Evolutionary conservation across 2,888 invertebrate species (phyloP), one percentile per base, ranked within the genome.

Genomic region (Microctonus brassicae): DNA sequence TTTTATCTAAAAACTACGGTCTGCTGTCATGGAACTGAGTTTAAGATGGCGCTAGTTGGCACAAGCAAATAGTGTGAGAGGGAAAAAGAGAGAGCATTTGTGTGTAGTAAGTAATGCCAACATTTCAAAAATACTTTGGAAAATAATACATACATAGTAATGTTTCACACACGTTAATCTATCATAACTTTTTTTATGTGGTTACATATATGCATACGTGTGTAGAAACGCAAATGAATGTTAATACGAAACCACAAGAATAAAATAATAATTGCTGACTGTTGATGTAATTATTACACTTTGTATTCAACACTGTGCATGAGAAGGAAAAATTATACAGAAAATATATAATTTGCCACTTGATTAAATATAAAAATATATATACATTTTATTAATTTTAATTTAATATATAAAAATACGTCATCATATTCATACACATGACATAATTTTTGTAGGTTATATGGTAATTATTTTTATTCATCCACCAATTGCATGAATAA

Each of bases 21-120:
- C 7, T 17, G 58, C 69, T 63, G 72, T 72, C 69, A 75, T 72
- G 75, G 65, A n/a, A 60, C 76, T 73, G 74, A 81, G 80, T n/a
- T n/a, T n/a, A n/a, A n/a, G n/a, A n/a, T n/a, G n/a, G n/a, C n/a
- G n/a, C n/a, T n/a, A n/a, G 79, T 80, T 81, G n/a, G 2, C 26
- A 77, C 76, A 73, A n/a, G n/a, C n/a, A 75, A 71, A 70, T 70
- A 68, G 72, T 73, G 63, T 20, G 42, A 83, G 83, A 73, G 77
- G 82, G 77, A 81, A 76, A 75, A 73, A 79, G 47, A 29, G 17
- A 52, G 73, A 68, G 62, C 72, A 76, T n/a, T n/a, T n/a, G 71
- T 63, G 47, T 47, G 13, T 33, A 58, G 9, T n/a, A 24, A 33
- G 29, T 58, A 69, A 62, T 61, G 68, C 72, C 78, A 76, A 75